These are phyloP conservation scores for Turnix velox DNA, from an alignment of 2,113 vertebrate genomes.

Conservation along the genomic window DNA sequence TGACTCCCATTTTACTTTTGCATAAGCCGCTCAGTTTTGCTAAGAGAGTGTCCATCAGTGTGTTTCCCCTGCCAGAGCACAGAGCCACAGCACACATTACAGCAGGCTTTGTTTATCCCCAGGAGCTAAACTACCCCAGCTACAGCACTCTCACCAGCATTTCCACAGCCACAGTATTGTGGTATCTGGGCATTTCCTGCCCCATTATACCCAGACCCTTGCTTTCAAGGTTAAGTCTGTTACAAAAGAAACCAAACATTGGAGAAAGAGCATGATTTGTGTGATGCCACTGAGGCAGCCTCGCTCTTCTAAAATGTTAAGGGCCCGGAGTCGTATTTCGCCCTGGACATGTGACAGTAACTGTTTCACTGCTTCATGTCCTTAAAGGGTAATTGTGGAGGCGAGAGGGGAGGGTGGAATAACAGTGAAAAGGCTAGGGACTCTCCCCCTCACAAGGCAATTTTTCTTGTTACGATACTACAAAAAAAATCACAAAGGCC, in stretches of 20 bases:
- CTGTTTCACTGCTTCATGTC: background rate
- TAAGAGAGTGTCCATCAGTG: background rate
- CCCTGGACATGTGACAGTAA: background rate
- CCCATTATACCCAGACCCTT: background rate
- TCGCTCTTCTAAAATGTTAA: background rate
- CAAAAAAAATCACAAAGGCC: background rate
- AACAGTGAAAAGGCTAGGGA: background rate
- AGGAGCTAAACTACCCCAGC: background rate
- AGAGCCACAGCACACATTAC: rapidly evolving
- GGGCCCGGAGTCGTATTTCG: background rate
- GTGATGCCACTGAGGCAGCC: background rate
- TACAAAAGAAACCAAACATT: background rate
- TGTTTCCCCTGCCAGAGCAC: background rate
- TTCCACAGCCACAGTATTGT: background rate
- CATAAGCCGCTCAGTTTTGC: background rate
- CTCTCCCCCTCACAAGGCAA: background rate
- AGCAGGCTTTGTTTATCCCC: background rate
- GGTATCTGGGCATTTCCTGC: rapidly evolving
- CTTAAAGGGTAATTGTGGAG: slow-evolving; percentile 20
- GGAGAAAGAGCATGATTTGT: background rate
- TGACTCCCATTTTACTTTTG: background rate
- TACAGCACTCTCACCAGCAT: background rate
- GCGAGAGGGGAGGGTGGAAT: background rate
- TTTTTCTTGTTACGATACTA: background rate
- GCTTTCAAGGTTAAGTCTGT: background rate